phyloP scores from a whole-genome alignment of 2,888 invertebrate genomes.

The Thumatha senex region DNA sequence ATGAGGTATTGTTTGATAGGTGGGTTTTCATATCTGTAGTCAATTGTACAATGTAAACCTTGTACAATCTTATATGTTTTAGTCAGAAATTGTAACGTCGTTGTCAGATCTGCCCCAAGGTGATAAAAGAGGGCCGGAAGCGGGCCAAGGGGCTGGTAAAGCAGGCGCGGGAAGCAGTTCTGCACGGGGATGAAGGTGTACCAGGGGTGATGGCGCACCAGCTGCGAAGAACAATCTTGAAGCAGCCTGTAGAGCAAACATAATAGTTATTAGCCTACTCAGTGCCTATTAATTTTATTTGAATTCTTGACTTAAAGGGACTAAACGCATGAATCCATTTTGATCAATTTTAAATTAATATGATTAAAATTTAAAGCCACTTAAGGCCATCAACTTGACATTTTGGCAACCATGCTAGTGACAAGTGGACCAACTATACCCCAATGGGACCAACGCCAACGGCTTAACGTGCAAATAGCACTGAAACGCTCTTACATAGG shows the following conservation, averaged over 20 bases:
- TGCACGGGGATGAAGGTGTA: slow-evolving; percentile 73
- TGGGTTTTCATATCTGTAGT: slow-evolving; percentile 24
- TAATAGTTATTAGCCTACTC: not conserved
- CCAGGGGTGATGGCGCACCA: slow-evolving; percentile 68
- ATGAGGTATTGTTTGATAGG: slow-evolving; percentile 35
- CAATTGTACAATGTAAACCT: not conserved
- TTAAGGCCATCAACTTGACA: not conserved
- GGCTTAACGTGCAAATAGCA: too few relatives aligned
- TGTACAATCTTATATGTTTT: slow-evolving; percentile 11
- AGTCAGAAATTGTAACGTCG: slow-evolving; percentile 68
- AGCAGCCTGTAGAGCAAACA: slow-evolving; percentile 57
- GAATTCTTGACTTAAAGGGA: too few relatives aligned
- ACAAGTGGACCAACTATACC: too few relatives aligned
- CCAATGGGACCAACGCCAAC: too few relatives aligned
- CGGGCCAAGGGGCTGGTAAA: slow-evolving; percentile 68
- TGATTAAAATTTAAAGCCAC: not conserved
- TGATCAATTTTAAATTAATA: too few relatives aligned
- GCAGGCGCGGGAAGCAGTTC: slow-evolving; percentile 68
- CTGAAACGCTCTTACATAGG: too few relatives aligned
- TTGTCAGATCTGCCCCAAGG: slow-evolving; percentile 77
- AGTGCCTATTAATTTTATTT: not conserved
- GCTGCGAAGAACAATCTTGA: slow-evolving; percentile 65
- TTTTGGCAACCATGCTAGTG: not conserved
- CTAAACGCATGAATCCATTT: too few relatives aligned
- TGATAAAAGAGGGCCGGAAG: slow-evolving; percentile 67